Evolutionary conservation across 2,113 vertebrate species (phyloP).

Genomic region (Cololabis saira): DNA sequence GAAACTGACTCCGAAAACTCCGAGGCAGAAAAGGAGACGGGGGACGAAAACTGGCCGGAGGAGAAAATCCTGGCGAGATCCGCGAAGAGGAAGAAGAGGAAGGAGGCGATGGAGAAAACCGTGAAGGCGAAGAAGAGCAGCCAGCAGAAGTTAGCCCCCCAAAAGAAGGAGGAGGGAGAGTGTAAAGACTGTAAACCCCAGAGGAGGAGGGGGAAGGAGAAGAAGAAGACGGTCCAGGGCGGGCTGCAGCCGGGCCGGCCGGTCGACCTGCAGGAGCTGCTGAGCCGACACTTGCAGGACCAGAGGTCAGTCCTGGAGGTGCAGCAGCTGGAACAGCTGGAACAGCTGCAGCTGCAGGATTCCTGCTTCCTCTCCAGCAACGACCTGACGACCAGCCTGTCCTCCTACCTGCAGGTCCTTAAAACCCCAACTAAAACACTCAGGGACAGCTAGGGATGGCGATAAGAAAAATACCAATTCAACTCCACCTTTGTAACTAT

Average conservation of each 20-base stretch:
- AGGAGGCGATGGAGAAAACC: too few species aligned
- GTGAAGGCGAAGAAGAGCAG: too few species aligned
- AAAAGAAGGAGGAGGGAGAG: conserved; percentile 41
- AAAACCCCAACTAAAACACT: too few species aligned
- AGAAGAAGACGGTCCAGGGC: conserved; percentile 92
- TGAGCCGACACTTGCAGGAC: conserved; percentile 82
- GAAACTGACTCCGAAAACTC: too few species aligned
- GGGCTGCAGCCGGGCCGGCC: conserved; percentile 88
- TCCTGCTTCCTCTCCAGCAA: conserved; percentile 90
- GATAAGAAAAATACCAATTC: too few species aligned
- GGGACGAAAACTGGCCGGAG: too few species aligned
- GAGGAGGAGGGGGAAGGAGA: conserved; percentile 82
- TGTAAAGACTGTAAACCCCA: conserved; percentile 51
- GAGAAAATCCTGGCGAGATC: too few species aligned
- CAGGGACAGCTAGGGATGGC: too few species aligned
- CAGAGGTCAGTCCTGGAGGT: conserved; percentile 91
- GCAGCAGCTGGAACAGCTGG: too few species aligned
- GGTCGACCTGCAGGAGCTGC: conserved; percentile 86
- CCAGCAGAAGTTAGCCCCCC: conserved; percentile 52
- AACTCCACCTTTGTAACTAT: too few species aligned
- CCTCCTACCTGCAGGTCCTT: conserved; percentile 94
- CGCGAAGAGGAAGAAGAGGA: too few species aligned
- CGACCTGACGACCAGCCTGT: conserved; percentile 92
- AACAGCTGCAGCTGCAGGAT: conserved; percentile 86
- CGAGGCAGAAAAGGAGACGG: too few species aligned